These are phyloP conservation scores for Sminthurinus signatus DNA, from an alignment of 1,140 invertebrate species.

Conservation along the genomic window DNA sequence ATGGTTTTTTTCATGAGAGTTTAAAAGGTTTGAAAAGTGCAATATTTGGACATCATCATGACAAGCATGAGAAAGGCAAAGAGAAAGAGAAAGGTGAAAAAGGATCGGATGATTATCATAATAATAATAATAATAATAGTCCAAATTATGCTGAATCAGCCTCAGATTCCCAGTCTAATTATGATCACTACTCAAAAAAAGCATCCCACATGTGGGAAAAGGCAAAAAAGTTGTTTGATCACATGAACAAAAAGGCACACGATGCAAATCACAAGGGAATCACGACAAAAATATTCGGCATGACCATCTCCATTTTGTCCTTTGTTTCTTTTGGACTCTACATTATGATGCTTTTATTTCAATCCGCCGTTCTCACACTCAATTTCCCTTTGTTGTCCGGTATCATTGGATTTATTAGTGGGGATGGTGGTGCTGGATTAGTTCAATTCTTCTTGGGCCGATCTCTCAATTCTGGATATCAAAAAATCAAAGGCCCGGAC, in stretches of 20 bases:
- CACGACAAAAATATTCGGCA: background rate
- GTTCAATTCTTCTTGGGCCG: background rate
- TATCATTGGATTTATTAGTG: background rate
- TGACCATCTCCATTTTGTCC: background rate
- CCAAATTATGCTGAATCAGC: background rate
- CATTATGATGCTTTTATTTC: background rate
- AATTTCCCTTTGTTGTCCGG: constrained; percentile 2
- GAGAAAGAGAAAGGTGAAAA: no score
- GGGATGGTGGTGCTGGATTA: background rate
- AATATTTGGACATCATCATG: no score
- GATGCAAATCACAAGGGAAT: background rate
- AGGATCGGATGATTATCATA: background rate
- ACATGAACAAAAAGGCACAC: background rate
- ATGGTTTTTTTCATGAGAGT: no score
- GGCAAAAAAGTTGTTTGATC: background rate
- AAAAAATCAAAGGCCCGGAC: no score
- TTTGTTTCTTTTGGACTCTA: background rate
- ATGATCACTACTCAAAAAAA: background rate
- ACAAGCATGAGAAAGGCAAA: no score
- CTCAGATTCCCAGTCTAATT: no score
- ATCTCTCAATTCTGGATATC: no score
- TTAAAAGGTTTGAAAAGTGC: no score
- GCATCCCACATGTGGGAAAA: background rate
- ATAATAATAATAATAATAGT: background rate
- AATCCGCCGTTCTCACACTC: background rate